A percentile compares a stretch with the other conserved stretches of the same genome.
phyloP scores from a whole-genome alignment of 2,888 invertebrate species.

The Acleris emargana region DNA sequence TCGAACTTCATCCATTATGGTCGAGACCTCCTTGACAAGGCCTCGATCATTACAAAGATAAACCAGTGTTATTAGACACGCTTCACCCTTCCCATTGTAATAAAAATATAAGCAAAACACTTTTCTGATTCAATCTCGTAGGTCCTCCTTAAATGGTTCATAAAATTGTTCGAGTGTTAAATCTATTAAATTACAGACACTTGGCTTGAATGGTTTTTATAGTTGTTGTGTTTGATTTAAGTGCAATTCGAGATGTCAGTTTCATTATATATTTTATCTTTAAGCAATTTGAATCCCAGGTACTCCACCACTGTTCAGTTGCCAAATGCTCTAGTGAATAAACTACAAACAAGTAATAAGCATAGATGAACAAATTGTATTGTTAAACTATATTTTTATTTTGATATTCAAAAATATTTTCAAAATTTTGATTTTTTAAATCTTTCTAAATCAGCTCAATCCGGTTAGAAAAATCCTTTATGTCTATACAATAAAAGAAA shows the following conservation, averaged over 20 bases:
- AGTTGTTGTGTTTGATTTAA: conserved; percentile 8
- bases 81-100: conserved; percentile 23
- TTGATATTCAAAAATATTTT: no score
- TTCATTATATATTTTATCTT: not conserved
- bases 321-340: no score
- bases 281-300: not conserved
- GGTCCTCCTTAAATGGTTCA: conserved; percentile 8
- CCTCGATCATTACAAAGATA: conserved; percentile 38
- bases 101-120: conserved; percentile 10
- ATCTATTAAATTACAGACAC: conserved; percentile 35
- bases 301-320: not conserved
- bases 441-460: no score
- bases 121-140: not conserved
- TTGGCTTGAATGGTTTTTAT: conserved; percentile 28
- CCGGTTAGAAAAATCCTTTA: no score
- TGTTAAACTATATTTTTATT: no score
- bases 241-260: not conserved
- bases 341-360: no score
- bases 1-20: conserved; percentile 35
- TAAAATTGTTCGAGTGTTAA: conserved; percentile 12
- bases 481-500: no score
- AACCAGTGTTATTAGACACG: conserved; percentile 34
- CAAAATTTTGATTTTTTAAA: no score
- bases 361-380: no score
- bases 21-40: conserved; percentile 26